Evolutionary conservation across 1,140 invertebrate species (phyloP).

Genomic region (Drosophila lowei): DNA sequence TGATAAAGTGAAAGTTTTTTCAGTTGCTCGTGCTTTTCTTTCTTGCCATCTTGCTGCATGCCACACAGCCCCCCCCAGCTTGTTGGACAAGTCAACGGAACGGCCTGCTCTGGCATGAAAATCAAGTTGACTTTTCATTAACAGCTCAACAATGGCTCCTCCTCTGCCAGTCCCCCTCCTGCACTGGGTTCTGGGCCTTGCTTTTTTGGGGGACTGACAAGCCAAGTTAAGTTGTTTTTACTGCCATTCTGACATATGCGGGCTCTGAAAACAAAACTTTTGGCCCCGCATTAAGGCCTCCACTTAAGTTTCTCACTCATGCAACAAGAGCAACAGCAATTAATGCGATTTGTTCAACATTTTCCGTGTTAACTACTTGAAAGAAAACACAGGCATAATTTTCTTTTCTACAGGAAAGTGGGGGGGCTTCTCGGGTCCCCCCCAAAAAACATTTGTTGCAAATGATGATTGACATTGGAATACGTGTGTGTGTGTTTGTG

Average conservation of each 20-base stretch:
- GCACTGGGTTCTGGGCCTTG: neutral
- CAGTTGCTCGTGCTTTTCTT: constrained; percentile 38
- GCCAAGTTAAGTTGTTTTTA: constrained; percentile 58
- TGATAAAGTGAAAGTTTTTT: constrained; percentile 65
- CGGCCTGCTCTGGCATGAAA: constrained; percentile 48
- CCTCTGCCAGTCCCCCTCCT: neutral
- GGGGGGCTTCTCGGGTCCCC: neutral
- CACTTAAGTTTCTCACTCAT: constrained; percentile 5
- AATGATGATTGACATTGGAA: constrained; percentile 70
- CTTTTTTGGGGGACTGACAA: constrained; percentile 24
- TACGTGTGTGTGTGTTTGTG: constrained; percentile 31
- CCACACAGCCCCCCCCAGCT: constrained; percentile 3
- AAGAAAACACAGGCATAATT: constrained; percentile 47
- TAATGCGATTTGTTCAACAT: constrained; percentile 52
- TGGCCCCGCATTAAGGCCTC: constrained; percentile 41
- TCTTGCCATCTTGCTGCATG: constrained; percentile 44
- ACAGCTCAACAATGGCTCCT: constrained; percentile 41
- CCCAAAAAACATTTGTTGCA: constrained; percentile 47
- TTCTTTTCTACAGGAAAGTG: too few relatives aligned
- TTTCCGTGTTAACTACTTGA: constrained; percentile 53
- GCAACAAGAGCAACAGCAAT: constrained; percentile 41
- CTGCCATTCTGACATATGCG: constrained; percentile 49
- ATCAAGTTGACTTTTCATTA: constrained; percentile 65
- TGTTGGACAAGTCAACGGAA: constrained; percentile 3
- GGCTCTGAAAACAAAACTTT: constrained; percentile 23